Evolutionary conservation across 2,113 vertebrate genomes (phyloP), one percentile per base, ranked within the genome.

Genomic region (Alectura lathami): DNA sequence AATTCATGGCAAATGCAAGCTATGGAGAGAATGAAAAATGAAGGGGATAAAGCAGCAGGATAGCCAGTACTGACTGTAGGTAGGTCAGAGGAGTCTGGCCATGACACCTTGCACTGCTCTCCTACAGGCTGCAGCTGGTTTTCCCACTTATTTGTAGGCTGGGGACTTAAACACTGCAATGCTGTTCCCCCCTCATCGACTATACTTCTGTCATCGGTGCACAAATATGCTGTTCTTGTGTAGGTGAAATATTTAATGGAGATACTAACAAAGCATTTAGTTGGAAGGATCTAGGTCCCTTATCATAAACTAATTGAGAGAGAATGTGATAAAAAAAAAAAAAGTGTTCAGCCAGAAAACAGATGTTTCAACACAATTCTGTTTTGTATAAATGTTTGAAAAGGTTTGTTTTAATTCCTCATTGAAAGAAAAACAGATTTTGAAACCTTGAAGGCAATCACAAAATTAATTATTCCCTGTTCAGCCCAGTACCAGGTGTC

Each of bases 321-420:
- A 57, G 43, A 62, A 63, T 40, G 21, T 36, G 67, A 79, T 57
- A 72, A 78, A 72, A 86, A 87, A 43, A 43, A 43, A n/a, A 57
- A 17, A 24, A 8, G 26, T 47, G 59, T 91, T 73, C 74, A n/a
- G 70, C 57, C 64, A 88, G 59, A 83, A 88, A 93, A 36, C 83
- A 91, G 88, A 88, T 86, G 88, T 93, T 91, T 91, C 63, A 57
- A 69, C 50, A 77, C 72, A 91, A 42, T 83, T 76, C 27, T 38
- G 17, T 76, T 70, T 54, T 42, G 50, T 0, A 76, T 23, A 83
- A 83, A 74, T 38, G 20, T 88, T 96, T 89, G 67, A 79, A 95
- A 93, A 40, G 11, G 34, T 78, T 96, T 90, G 76, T 77, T 95
- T 91, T 89, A 87, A 73, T 91, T 94, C 72, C 50, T 83, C 11